phyloP scores from a whole-genome alignment of 2,888 invertebrate genomes.

The Papilio demoleus region DNA sequence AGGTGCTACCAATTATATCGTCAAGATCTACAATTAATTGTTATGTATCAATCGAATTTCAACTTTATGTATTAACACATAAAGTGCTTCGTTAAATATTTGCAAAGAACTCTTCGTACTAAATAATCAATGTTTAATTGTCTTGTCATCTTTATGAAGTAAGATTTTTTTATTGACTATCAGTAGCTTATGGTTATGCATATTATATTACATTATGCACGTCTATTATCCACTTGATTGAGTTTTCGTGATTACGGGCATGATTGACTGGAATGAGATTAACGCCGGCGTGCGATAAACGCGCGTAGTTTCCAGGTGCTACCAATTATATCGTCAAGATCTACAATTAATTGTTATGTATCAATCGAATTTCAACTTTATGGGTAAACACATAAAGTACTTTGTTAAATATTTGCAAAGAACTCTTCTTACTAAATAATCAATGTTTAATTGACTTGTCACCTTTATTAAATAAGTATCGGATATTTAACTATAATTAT shows the following conservation, averaged over 20 bases:
- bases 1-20: constrained; percentile 32
- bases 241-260: constrained; percentile 35
- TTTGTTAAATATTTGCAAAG: not conserved
- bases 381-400: not conserved
- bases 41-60: not conserved
- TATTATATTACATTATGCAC: constrained; percentile 3
- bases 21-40: constrained; percentile 24
- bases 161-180: too few relatives aligned
- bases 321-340: constrained; percentile 34
- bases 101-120: not conserved
- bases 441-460: not conserved
- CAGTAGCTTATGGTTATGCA: constrained; percentile 9
- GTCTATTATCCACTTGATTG: constrained; percentile 30
- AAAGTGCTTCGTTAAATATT: not conserved
- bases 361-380: not conserved
- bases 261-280: constrained; percentile 38
- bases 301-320: constrained; percentile 31
- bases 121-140: not conserved
- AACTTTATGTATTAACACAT: not conserved
- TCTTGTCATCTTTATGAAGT: too few relatives aligned
- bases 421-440: not conserved
- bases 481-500: too few relatives aligned
- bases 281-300: constrained; percentile 30
- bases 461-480: too few relatives aligned
- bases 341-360: not conserved